Conservation (phyloP, 1,140 invertebrate genomes). For the Drosophila pectinifera region DNA sequence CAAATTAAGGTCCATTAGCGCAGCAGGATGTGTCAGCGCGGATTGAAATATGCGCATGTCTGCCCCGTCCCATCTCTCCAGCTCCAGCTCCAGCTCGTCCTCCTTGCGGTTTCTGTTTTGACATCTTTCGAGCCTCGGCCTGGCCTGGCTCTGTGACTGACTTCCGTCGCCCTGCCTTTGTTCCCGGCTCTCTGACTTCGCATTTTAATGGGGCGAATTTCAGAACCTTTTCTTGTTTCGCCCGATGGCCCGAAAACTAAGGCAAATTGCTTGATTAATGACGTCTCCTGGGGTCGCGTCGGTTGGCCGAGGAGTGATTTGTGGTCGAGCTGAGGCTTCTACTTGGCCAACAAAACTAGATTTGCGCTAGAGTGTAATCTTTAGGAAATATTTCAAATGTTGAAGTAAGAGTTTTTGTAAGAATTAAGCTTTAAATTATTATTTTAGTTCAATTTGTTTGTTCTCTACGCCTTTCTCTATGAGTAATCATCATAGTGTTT, state of each 20-base stretch:
- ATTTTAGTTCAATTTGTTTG: no score
- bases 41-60: conserved; percentile 83
- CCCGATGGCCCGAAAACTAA: conserved; percentile 60
- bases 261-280: conserved; percentile 73
- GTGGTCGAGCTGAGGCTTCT: conserved; percentile 14
- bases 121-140: conserved; percentile 73
- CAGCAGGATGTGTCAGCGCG: conserved; percentile 81
- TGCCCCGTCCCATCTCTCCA: conserved; percentile 20
- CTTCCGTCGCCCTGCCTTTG: conserved; percentile 42
- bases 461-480: no score
- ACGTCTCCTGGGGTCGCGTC: conserved; percentile 19
- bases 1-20: conserved; percentile 83
- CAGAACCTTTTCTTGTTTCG: conserved; percentile 51
- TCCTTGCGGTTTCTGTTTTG: conserved; percentile 78
- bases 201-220: conserved; percentile 75
- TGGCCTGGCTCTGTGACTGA: conserved; percentile 18
- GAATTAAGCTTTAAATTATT: no score
- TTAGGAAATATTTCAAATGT: no score
- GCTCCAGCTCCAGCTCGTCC: conserved; percentile 12
- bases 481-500: no score
- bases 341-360: neutral
- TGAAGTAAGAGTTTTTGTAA: no score
- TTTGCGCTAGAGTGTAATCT: no score
- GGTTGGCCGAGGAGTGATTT: conserved; percentile 17
- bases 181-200: conserved; percentile 52